Percentiles rank a stretch among this genome's conserved stretches.
These are phyloP conservation scores for Leptodactylus fallax DNA, from an alignment of 2,797 vertebrate species.

Conservation along the genomic window DNA sequence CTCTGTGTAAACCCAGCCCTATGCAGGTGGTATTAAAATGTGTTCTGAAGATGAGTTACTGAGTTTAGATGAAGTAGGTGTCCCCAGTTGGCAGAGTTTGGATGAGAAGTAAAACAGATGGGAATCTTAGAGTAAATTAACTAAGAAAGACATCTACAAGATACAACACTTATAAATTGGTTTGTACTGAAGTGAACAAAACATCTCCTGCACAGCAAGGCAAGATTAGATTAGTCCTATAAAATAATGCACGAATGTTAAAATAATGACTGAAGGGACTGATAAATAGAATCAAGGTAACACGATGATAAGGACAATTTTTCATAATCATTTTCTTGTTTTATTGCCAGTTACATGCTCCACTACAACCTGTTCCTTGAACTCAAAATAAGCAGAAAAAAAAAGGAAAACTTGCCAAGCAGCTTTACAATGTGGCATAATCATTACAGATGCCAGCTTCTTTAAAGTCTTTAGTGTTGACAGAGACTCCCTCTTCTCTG, in stretches of 20 bases:
- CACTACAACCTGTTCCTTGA: slow-evolving; percentile 56
- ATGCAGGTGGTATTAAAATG: neutral
- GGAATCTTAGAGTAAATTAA: slow-evolving; percentile 25
- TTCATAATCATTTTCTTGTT: slow-evolving; percentile 60
- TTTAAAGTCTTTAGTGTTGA: slow-evolving; percentile 62
- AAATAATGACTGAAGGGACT: slow-evolving; percentile 44
- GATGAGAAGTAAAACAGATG: slow-evolving; percentile 52
- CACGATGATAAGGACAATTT: slow-evolving; percentile 54
- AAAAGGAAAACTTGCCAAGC: slow-evolving; percentile 54
- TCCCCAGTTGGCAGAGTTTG: slow-evolving; percentile 35
- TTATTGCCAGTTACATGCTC: slow-evolving; percentile 52
- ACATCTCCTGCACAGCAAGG: slow-evolving; percentile 39
- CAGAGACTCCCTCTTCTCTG: slow-evolving; percentile 51
- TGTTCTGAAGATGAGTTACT: slow-evolving; percentile 7
- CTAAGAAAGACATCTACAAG: slow-evolving; percentile 22
- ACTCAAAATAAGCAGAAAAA: slow-evolving; percentile 44
- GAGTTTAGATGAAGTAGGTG: slow-evolving; percentile 19
- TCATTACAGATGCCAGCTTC: slow-evolving; percentile 59
- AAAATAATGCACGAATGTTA: slow-evolving; percentile 40
- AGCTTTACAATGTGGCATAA: slow-evolving; percentile 47
- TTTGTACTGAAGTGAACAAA: slow-evolving; percentile 35
- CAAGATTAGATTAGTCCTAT: slow-evolving; percentile 51
- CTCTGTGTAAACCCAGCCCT: neutral
- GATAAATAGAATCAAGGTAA: slow-evolving; percentile 56
- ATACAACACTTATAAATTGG: slow-evolving; percentile 44